These are phyloP conservation scores for Cervus canadensis DNA, from an alignment of 2,113 vertebrate species.

Conservation along the genomic window DNA sequence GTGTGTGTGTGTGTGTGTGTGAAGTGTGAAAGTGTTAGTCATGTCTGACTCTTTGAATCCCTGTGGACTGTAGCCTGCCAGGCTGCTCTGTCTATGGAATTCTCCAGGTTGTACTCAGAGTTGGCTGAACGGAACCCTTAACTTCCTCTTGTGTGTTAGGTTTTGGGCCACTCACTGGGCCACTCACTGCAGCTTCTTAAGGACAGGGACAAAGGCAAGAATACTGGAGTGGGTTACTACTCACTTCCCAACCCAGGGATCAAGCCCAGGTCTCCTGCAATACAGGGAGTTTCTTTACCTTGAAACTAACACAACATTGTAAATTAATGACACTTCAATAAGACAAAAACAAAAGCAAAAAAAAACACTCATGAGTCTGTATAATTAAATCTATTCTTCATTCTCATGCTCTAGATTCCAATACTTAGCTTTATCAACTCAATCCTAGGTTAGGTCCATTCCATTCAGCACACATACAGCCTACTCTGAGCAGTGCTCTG, in stretches of 20 bases:
- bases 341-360: not conserved
- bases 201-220: not conserved
- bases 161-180: not conserved
- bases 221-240: not conserved
- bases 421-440: not conserved
- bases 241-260: not conserved
- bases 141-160: not conserved
- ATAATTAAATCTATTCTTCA: not conserved
- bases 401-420: not conserved
- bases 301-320: not conserved
- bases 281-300: not conserved
- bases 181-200: not conserved
- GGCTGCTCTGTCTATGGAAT: not conserved
- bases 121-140: not conserved
- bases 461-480: not conserved
- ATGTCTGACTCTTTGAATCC: not conserved
- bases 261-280: not conserved
- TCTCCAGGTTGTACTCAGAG: not conserved
- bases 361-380: not conserved
- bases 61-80: not conserved
- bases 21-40: not conserved
- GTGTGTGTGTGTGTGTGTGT: not conserved
- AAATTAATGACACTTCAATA: not conserved
- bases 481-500: fast-evolving
- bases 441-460: not conserved